phyloP scores from a whole-genome alignment of 2,797 vertebrate genomes.

The Brotula barbata region DNA sequence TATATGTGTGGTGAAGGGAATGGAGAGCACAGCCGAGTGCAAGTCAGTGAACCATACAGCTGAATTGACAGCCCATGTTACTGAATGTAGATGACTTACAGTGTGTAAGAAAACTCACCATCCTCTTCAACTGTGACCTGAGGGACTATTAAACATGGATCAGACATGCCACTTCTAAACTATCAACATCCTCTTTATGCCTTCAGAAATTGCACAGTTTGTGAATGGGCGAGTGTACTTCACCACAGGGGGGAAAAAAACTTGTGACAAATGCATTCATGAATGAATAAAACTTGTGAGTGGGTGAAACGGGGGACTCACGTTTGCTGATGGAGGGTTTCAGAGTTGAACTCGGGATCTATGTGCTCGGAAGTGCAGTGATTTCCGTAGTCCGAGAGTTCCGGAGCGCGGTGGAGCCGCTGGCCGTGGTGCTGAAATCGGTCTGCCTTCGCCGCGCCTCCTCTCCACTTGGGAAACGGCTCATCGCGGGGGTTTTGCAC shows the following conservation, averaged over 20 bases:
- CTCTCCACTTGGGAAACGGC: slow-evolving; percentile 62
- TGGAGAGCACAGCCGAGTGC: slow-evolving; percentile 7
- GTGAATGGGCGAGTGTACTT: background rate
- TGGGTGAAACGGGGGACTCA: slow-evolving; percentile 61
- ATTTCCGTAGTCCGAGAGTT: slow-evolving; percentile 58
- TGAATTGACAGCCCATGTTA: slow-evolving; percentile 9
- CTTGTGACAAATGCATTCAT: background rate
- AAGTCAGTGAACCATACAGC: background rate
- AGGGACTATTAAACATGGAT: slow-evolving; percentile 4
- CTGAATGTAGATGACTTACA: slow-evolving; percentile 15
- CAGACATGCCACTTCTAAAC: background rate
- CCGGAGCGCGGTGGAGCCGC: slow-evolving; percentile 45
- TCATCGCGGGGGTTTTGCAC: slow-evolving; percentile 57
- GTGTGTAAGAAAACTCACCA: slow-evolving; percentile 1
- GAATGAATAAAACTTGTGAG: slow-evolving; percentile 22
- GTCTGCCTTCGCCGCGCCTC: slow-evolving; percentile 55
- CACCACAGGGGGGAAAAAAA: background rate
- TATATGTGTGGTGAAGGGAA: background rate
- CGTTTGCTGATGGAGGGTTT: slow-evolving; percentile 61
- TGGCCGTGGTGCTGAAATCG: slow-evolving; percentile 75
- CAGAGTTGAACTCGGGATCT: slow-evolving; percentile 62
- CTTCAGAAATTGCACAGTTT: slow-evolving; percentile 6
- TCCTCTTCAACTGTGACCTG: slow-evolving; percentile 24
- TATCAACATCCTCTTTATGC: background rate
- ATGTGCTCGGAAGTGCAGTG: slow-evolving; percentile 59